Percentiles rank a stretch among this genome's conserved stretches.
Conservation (phyloP, 2,888 invertebrate species). For the Pheosia tremula region DNA sequence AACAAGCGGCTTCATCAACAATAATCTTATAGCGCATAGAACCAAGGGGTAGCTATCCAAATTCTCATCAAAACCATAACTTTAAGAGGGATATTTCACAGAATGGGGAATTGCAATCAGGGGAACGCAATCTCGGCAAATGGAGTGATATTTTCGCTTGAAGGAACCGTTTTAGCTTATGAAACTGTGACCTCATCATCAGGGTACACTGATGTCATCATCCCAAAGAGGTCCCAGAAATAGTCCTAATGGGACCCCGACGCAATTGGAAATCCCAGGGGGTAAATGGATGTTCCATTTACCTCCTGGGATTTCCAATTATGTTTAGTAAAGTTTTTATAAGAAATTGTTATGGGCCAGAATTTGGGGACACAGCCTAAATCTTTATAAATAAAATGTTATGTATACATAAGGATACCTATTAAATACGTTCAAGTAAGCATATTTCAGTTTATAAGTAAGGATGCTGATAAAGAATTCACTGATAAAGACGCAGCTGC, state of each 20-base stretch:
- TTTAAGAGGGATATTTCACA: neutral
- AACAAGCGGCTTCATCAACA: too few relatives aligned
- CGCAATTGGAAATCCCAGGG: neutral
- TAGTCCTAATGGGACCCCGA: neutral
- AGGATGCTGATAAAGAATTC: too few relatives aligned
- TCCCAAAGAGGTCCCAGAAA: conserved; percentile 13
- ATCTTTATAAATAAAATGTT: too few relatives aligned
- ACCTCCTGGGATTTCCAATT: too few relatives aligned
- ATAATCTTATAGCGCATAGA: neutral
- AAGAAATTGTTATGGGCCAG: neutral
- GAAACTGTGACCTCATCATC: conserved; percentile 27
- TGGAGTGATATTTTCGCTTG: conserved; percentile 16
- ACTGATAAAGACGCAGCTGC: too few relatives aligned
- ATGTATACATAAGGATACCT: too few relatives aligned
- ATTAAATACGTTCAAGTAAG: too few relatives aligned
- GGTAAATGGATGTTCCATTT: neutral
- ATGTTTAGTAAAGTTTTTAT: neutral
- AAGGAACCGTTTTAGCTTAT: conserved; percentile 26
- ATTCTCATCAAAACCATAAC: conserved; percentile 8
- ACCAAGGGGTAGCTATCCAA: neutral
- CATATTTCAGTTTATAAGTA: too few relatives aligned
- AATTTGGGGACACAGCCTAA: too few relatives aligned
- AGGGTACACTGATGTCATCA: conserved; percentile 15
- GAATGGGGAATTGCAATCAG: conserved; percentile 19
- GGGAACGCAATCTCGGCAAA: conserved; percentile 24